Evolutionary conservation across 2,888 invertebrate species (phyloP).

Genomic region (Himalopsyche anomala): DNA sequence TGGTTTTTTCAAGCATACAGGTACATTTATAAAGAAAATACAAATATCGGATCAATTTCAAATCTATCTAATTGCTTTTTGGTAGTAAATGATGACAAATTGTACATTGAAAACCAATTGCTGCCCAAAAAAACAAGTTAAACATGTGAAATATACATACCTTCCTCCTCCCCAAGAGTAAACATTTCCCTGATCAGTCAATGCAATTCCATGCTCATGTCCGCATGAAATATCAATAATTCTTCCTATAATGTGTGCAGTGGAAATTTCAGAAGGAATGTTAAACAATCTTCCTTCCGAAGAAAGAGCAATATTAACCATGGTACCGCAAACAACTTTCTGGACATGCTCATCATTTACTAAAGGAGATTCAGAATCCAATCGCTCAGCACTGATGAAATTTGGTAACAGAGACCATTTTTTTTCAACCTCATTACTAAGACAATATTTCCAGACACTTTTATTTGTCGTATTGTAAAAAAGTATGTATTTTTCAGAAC

Average conservation of each 20-base stretch:
- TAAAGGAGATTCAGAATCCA: neutral
- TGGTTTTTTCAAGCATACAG: too few relatives aligned
- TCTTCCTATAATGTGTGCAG: conserved; percentile 74
- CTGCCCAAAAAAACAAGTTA: too few relatives aligned
- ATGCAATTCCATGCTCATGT: conserved; percentile 86
- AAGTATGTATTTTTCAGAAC: conserved; percentile 66
- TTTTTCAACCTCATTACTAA: conserved; percentile 67
- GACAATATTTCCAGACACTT: conserved; percentile 66
- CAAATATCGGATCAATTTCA: too few relatives aligned
- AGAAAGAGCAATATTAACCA: conserved; percentile 73
- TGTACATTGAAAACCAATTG: too few relatives aligned
- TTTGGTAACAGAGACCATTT: conserved; percentile 64
- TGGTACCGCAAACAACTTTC: conserved; percentile 73
- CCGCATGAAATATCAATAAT: conserved; percentile 84
- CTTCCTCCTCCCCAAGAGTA: conserved; percentile 90
- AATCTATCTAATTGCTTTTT: too few relatives aligned
- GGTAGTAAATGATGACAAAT: too few relatives aligned
- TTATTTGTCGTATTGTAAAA: conserved; percentile 72
- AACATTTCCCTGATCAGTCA: conserved; percentile 84
- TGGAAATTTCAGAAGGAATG: conserved; percentile 78
- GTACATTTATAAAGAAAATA: too few relatives aligned
- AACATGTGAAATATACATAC: conserved; percentile 74
- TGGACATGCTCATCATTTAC: conserved; percentile 22
- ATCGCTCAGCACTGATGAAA: conserved; percentile 55
- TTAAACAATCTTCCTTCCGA: conserved; percentile 78